phyloP scores from a whole-genome alignment of 2,113 vertebrate species.

The Psittacula cyanocephala region DNA sequence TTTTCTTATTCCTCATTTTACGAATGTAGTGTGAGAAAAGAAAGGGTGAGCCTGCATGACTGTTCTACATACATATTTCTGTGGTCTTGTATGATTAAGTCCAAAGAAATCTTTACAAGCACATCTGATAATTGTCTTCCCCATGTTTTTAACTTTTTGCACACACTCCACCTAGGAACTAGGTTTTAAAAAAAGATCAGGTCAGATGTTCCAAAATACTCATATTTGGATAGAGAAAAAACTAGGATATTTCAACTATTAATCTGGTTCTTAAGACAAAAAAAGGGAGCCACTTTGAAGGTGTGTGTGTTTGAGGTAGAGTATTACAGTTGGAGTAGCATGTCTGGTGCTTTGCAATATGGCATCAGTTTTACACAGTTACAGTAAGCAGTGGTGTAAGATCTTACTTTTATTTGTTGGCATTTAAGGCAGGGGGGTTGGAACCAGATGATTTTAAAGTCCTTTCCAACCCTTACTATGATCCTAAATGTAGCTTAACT shows the following conservation, averaged over 20 bases:
- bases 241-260: neutral
- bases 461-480: neutral
- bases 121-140: neutral
- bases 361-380: neutral
- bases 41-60: neutral
- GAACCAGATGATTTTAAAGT: neutral
- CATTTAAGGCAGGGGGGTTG: neutral
- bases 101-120: neutral
- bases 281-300: neutral
- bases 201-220: neutral
- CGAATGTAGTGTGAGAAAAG: neutral
- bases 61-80: fast-evolving
- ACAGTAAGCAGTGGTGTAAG: neutral
- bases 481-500: neutral
- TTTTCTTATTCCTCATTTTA: neutral
- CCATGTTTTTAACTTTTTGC: neutral
- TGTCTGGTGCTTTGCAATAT: neutral
- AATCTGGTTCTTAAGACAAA: neutral
- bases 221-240: neutral
- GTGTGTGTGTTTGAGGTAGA: neutral
- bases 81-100: neutral
- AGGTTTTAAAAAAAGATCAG: neutral
- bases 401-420: neutral
- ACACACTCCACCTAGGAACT: neutral
- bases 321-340: neutral